Percentiles rank a stretch among this genome's conserved stretches.
Conservation (phyloP, 2,797 vertebrate species). For the Kryptopterus vitreolus region DNA sequence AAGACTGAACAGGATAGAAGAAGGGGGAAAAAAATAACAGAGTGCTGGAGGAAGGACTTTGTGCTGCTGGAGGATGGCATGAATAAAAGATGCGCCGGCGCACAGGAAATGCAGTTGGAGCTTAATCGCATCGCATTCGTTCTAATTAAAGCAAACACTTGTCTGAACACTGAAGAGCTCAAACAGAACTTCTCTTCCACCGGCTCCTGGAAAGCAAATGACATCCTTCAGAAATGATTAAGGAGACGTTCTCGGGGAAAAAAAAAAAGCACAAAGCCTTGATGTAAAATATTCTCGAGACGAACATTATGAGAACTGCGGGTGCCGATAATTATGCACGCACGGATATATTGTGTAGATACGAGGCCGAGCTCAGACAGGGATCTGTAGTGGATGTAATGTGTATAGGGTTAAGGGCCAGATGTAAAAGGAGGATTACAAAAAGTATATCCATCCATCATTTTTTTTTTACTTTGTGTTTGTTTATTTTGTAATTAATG, state of each 20-base stretch:
- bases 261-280: background rate
- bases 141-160: conserved; percentile 64
- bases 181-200: conserved; percentile 27
- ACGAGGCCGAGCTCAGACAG: background rate
- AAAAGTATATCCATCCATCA: background rate
- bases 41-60: background rate
- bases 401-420: no score
- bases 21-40: background rate
- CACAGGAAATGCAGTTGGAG: conserved; percentile 53
- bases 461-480: no score
- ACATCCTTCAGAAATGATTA: conserved; percentile 24
- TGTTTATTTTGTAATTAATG: no score
- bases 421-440: no score
- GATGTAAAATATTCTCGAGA: background rate
- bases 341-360: background rate
- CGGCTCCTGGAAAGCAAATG: conserved; percentile 19
- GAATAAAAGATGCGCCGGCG: conserved; percentile 62
- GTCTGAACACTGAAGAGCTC: conserved; percentile 51
- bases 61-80: conserved; percentile 48
- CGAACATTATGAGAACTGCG: background rate
- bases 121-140: conserved; percentile 60
- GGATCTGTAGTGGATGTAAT: background rate
- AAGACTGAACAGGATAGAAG: conserved; percentile 13
- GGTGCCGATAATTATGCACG: no score
- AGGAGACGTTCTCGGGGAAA: background rate